These are phyloP conservation scores for Pitta sordida DNA, from an alignment of 2,113 vertebrate genomes.

Conservation along the genomic window DNA sequence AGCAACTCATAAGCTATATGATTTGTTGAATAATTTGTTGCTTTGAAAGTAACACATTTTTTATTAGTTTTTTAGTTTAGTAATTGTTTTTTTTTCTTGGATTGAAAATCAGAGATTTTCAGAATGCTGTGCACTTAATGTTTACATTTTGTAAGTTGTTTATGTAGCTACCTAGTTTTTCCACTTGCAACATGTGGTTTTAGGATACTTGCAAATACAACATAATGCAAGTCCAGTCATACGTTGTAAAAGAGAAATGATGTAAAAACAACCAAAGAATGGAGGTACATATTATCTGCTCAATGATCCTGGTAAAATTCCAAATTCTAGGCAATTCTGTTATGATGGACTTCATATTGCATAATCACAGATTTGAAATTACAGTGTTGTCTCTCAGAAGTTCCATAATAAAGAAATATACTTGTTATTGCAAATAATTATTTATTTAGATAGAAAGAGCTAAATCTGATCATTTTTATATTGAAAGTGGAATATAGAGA, in stretches of 20 bases:
- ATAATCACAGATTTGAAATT: not conserved
- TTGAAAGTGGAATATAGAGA: not conserved
- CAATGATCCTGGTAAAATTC: not conserved
- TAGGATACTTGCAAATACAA: not conserved
- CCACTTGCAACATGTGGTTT: not conserved
- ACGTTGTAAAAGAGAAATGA: not conserved
- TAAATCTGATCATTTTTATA: not conserved
- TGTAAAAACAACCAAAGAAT: not conserved
- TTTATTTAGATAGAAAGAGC: not conserved
- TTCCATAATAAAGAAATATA: not conserved
- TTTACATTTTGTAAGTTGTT: not conserved
- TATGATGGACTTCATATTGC: not conserved
- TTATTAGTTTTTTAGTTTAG: not conserved
- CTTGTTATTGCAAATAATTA: not conserved
- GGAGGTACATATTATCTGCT: not conserved
- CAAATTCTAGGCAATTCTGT: not conserved
- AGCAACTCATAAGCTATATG: accelerated
- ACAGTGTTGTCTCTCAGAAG: not conserved
- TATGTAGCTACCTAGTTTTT: not conserved
- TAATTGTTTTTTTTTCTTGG: too few species aligned
- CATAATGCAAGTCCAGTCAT: not conserved
- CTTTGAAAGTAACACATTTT: not conserved
- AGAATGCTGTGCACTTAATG: not conserved
- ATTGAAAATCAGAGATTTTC: not conserved
- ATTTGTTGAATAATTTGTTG: not conserved